Conservation (phyloP, 30 jellyfish, hydroid and myxozoan genomes). For the Aurelia sp. region DNA sequence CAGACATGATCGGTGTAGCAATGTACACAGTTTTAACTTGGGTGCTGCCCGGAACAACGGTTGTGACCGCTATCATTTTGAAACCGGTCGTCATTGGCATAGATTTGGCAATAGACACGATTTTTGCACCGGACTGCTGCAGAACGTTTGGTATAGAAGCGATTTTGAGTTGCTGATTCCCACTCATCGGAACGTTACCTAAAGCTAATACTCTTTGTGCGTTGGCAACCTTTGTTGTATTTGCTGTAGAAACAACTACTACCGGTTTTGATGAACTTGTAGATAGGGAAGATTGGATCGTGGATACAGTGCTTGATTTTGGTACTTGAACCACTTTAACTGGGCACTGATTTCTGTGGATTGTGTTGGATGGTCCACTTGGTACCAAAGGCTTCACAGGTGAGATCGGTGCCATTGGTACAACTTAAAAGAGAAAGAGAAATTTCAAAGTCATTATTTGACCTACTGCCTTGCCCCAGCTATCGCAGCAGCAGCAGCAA, state of each 20-base stretch:
- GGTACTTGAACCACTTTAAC: slow-evolving; percentile 95
- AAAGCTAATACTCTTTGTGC: slow-evolving; percentile 85
- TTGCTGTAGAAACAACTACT: slow-evolving; percentile 62
- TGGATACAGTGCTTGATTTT: slow-evolving; percentile 39
- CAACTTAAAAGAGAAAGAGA: slow-evolving; percentile 37
- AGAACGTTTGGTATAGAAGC: slow-evolving; percentile 78
- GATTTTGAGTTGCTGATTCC: slow-evolving; percentile 85
- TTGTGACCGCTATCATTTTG: slow-evolving; percentile 99
- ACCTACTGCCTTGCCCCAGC: too few species aligned
- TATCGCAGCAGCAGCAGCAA: too few species aligned
- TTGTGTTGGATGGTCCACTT: slow-evolving; percentile 9
- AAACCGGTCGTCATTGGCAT: slow-evolving; percentile 99
- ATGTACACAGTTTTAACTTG: slow-evolving; percentile 98
- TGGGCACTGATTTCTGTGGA: slow-evolving; percentile 27
- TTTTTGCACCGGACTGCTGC: slow-evolving; percentile 88
- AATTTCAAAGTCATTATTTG: background rate
- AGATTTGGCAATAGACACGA: slow-evolving; percentile 90
- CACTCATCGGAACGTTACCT: slow-evolving; percentile 66
- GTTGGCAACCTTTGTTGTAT: slow-evolving; percentile 50
- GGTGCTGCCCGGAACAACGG: slow-evolving; percentile 99
- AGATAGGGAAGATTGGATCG: slow-evolving; percentile 28
- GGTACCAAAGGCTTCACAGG: slow-evolving; percentile 70
- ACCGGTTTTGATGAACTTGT: slow-evolving; percentile 41
- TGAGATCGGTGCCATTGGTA: slow-evolving; percentile 90
- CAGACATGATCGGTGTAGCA: slow-evolving; percentile 99